Conservation (phyloP, 2,797 vertebrate species). For the Halcyon chelicuti region DNA sequence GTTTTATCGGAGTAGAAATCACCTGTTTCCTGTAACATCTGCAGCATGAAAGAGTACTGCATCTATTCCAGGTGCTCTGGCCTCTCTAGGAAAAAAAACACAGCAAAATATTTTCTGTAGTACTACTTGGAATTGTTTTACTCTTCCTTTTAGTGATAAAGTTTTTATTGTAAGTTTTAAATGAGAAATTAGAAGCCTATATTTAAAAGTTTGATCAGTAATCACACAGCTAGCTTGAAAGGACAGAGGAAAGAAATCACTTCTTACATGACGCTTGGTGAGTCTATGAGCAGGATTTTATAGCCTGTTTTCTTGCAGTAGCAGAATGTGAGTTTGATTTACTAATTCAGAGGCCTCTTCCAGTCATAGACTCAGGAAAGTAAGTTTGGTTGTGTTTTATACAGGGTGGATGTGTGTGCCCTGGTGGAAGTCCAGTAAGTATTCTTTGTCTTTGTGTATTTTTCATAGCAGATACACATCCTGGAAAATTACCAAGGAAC, state of each 20-base stretch:
- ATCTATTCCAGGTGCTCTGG: neutral
- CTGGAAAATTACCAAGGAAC: neutral
- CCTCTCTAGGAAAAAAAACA: neutral
- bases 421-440: slow-evolving; percentile 57
- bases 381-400: slow-evolving; percentile 47
- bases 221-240: neutral
- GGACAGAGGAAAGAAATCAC: neutral
- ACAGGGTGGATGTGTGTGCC: slow-evolving; percentile 68
- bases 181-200: neutral
- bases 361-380: neutral
- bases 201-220: neutral
- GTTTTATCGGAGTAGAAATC: no score
- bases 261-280: neutral
- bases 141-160: neutral
- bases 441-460: neutral
- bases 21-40: no score
- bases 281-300: neutral
- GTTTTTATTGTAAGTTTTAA: neutral
- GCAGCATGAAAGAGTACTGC: neutral
- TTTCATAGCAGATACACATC: neutral
- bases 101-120: neutral
- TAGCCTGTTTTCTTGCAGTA: neutral
- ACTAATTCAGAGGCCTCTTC: neutral
- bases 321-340: neutral
- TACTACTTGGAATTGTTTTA: neutral